Conservation (phyloP, 2,888 invertebrate species). For the Phoronis australis region DNA sequence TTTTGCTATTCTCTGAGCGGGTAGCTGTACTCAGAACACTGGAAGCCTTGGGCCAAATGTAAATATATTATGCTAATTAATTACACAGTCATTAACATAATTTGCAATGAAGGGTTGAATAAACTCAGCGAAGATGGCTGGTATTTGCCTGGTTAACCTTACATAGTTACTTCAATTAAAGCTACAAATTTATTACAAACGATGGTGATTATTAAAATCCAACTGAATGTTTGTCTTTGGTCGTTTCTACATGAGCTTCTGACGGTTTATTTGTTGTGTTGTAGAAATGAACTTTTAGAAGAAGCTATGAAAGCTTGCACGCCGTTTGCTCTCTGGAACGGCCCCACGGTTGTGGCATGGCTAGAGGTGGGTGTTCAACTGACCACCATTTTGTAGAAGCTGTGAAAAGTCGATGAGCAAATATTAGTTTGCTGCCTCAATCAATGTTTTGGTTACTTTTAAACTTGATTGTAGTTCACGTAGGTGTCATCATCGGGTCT, state of each 20-base stretch:
- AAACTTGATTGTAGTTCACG: no score
- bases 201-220: background rate
- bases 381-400: no score
- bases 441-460: no score
- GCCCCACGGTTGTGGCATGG: slow-evolving; percentile 99
- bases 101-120: no score
- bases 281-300: slow-evolving; percentile 85
- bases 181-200: slow-evolving; percentile 1
- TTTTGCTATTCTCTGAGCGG: background rate
- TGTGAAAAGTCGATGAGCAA: no score
- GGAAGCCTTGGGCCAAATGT: background rate
- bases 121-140: background rate
- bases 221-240: slow-evolving; percentile 22
- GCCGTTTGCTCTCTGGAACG: slow-evolving; percentile 99
- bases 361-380: slow-evolving; percentile 62
- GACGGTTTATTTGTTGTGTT: slow-evolving; percentile 3
- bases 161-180: background rate
- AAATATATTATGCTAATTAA: background rate
- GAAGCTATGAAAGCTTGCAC: slow-evolving; percentile 99
- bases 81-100: no score
- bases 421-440: no score
- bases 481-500: no score
- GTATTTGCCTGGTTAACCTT: background rate
- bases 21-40: background rate
- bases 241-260: slow-evolving; percentile 25